These are phyloP conservation scores for Leptopilina drosophilae DNA, from an alignment of 2,888 invertebrate genomes.

Conservation along the genomic window DNA sequence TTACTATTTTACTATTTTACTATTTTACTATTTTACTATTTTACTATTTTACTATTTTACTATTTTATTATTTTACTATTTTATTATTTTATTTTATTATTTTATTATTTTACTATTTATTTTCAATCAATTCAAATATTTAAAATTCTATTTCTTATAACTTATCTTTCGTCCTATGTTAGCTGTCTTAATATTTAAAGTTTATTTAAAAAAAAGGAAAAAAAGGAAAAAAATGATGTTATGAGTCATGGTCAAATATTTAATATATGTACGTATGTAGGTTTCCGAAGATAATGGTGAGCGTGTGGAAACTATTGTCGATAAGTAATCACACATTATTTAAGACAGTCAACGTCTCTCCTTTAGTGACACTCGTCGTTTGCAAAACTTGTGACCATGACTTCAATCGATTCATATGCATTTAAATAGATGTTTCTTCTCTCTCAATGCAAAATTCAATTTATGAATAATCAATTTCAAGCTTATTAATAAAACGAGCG, in stretches of 20 bases:
- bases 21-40: too few species aligned
- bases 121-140: too few species aligned
- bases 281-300: neutral
- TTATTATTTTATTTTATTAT: too few species aligned
- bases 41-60: too few species aligned
- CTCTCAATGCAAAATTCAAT: conserved; percentile 1
- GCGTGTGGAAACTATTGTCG: conserved; percentile 21
- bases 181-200: neutral
- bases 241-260: conserved; percentile 14
- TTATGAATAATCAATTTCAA: neutral
- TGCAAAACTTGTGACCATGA: conserved; percentile 35
- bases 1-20: too few species aligned
- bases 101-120: too few species aligned
- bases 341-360: conserved; percentile 17
- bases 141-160: too few species aligned
- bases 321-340: conserved; percentile 38
- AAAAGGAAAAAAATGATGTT: neutral
- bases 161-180: too few species aligned
- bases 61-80: too few species aligned
- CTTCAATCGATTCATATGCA: conserved; percentile 33
- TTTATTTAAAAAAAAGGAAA: neutral
- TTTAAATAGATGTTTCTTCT: conserved; percentile 22
- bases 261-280: neutral
- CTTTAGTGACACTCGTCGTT: conserved; percentile 37
- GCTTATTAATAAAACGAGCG: too few species aligned